These are phyloP conservation scores for Trypoxylus dichotomus DNA, from an alignment of 1,140 invertebrate species.

Conservation along the genomic window DNA sequence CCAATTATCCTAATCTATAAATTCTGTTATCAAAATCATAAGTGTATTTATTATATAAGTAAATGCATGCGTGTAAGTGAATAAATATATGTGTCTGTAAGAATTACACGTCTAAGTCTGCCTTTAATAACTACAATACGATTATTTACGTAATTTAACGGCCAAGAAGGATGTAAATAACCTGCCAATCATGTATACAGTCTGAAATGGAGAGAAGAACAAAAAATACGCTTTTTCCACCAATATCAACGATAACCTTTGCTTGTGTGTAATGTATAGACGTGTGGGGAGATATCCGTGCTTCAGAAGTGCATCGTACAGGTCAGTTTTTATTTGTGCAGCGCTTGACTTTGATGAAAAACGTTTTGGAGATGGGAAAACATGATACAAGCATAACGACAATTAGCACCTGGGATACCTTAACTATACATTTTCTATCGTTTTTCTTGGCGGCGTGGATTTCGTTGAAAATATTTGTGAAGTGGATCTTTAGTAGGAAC, in stretches of 20 bases:
- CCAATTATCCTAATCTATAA: not conserved
- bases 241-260: conserved; percentile 21
- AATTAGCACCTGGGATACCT: conserved; percentile 54
- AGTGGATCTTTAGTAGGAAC: conserved; percentile 59
- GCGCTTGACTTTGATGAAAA: not conserved
- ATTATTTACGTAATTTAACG: not conserved
- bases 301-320: not conserved
- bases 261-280: not conserved
- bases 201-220: no score
- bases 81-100: not conserved
- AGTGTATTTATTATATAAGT: not conserved
- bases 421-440: conserved; percentile 57
- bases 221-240: not conserved
- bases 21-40: not conserved
- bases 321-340: conserved; percentile 8
- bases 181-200: no score
- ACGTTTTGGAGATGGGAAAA: not conserved
- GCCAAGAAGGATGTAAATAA: not conserved
- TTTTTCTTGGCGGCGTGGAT: conserved; percentile 59
- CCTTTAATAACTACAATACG: not conserved
- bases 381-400: conserved; percentile 50
- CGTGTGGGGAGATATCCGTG: not conserved
- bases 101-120: no score
- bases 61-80: not conserved
- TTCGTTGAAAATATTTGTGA: conserved; percentile 55